phyloP scores from a whole-genome alignment of 2,797 vertebrate species.

The Sebastes cheni region DNA sequence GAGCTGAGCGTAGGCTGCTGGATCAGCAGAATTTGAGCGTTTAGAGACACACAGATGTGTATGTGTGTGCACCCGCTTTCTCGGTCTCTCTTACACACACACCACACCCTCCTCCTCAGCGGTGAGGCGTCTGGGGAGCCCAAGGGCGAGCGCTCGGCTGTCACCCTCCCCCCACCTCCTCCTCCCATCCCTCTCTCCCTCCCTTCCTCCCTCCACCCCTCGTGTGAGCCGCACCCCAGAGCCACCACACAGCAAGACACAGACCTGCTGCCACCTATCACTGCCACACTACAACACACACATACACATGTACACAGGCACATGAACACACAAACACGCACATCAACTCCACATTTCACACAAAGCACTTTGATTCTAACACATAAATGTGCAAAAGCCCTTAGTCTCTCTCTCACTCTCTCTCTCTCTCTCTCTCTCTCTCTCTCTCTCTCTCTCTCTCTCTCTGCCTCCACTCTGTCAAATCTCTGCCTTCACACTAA shows the following conservation, averaged over 20 bases:
- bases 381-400: conserved; percentile 73
- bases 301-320: conserved; percentile 27
- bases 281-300: conserved; percentile 49
- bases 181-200: background rate
- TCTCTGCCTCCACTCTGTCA: conserved; percentile 74
- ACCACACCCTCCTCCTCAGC: conserved; percentile 60
- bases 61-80: conserved; percentile 49
- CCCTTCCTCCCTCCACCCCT: conserved; percentile 24
- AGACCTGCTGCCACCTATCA: conserved; percentile 70
- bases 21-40: conserved; percentile 85
- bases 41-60: conserved; percentile 73
- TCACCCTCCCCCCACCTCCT: conserved; percentile 64
- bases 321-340: conserved; percentile 22
- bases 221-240: conserved; percentile 68
- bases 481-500: conserved; percentile 78
- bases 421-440: conserved; percentile 38
- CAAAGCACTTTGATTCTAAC: conserved; percentile 76
- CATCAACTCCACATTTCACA: conserved; percentile 56
- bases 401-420: conserved; percentile 51
- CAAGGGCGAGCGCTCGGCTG: conserved; percentile 83
- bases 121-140: conserved; percentile 80
- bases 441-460: conserved; percentile 48
- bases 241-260: conserved; percentile 65
- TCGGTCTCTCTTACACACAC: conserved; percentile 40
- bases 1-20: conserved; percentile 76